Evolutionary conservation across 2,888 invertebrate genomes (phyloP), one percentile per base, ranked within the genome.

Genomic region (Andrena haemorrhoa): DNA sequence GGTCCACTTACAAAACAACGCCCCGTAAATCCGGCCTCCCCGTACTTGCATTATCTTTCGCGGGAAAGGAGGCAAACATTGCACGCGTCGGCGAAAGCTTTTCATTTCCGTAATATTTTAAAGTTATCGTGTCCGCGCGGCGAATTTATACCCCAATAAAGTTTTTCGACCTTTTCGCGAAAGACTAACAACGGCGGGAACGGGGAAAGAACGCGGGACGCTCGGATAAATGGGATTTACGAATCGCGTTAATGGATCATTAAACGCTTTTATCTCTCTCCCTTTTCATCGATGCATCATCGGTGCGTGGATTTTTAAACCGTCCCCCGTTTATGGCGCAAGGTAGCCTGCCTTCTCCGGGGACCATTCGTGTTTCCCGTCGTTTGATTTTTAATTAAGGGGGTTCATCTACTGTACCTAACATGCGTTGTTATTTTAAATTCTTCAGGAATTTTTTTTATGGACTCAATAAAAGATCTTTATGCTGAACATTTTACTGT

Each of bases 41-140:
- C 61, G 80, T 79, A 82, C 83, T 83, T 88, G 92, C 90, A 93
- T 93, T 93, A 94, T 94, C 93, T 93, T 90, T 90, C 89, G 89
- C 93, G 91, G 92, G 91, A 93, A 92, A 93, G 91, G 90, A 91
- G 92, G 90, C 91, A 91, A 89, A 88, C 90, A 87, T 89, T 89
- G 89, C 87, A 88, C 86, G 83, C 86, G 88, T 88, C 90, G 88
- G 89, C 90, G 89, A 92, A 91, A 90, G 90, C 91, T 92, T 93
- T 91, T 91, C 92, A 92, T 93, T 93, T 92, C 92, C 91, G 93
- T 90, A 90, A 93, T 93, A 93, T 92, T 93, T 94, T 93, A 91
- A 89, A 91, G 91, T 91, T 93, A 93, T 93, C 93, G 90, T 89
- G 91, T 92, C 92, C 92, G 23, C 91, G 86, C 82, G 89, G 73